These are phyloP conservation scores for Agrotis puta DNA, from an alignment of 2,888 invertebrate genomes.

Conservation along the genomic window DNA sequence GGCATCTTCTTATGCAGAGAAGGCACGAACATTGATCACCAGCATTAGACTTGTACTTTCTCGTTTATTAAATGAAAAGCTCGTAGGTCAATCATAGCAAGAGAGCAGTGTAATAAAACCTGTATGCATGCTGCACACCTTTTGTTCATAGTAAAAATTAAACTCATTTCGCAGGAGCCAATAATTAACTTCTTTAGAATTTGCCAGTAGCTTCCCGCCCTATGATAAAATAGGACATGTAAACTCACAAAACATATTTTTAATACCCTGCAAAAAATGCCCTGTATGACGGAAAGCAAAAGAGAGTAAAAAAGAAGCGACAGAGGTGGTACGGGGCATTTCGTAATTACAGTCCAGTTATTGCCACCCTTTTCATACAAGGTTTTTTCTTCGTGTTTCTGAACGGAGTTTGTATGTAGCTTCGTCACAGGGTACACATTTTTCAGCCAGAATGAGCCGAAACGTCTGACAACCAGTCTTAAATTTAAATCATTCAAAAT, in stretches of 20 bases:
- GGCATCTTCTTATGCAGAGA: no score
- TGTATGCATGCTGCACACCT: no score
- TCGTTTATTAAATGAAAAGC: no score
- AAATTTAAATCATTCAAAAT: no score
- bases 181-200: neutral
- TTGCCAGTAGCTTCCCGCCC: neutral
- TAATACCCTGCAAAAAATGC: conserved; percentile 17
- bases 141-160: neutral
- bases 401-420: neutral
- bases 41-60: no score
- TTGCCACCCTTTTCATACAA: conserved; percentile 21
- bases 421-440: neutral
- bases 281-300: conserved; percentile 3
- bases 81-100: no score
- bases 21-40: no score
- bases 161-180: neutral
- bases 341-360: conserved; percentile 48
- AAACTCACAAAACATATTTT: conserved; percentile 20
- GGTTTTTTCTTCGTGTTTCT: neutral
- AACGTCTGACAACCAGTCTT: no score
- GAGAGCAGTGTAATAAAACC: no score
- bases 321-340: conserved; percentile 30
- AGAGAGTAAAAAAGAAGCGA: conserved; percentile 18
- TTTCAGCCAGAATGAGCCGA: neutral
- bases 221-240: neutral